Conservation (phyloP, 92 coral and sea anemone species). For the Umimayanthus kanabou region DNA sequence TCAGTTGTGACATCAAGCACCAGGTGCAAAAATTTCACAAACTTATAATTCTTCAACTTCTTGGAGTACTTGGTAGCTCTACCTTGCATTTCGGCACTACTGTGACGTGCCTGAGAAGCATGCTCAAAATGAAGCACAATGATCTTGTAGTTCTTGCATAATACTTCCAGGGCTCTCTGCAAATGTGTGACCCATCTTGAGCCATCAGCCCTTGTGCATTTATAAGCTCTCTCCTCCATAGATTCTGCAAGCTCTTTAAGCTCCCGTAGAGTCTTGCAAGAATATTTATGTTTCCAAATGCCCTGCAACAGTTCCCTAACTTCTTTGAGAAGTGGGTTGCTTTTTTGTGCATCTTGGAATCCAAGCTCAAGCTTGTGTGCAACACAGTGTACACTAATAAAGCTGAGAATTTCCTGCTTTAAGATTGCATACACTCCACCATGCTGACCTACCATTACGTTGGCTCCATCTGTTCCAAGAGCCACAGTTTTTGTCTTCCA, state of each 20-base stretch:
- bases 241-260: constrained; percentile 52
- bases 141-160: constrained; percentile 40
- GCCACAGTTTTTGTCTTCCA: background rate
- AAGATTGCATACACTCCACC: constrained; percentile 3
- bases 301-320: constrained; percentile 46
- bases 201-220: constrained; percentile 54
- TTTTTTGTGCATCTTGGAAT: constrained; percentile 49
- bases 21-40: constrained; percentile 56
- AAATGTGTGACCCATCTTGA: constrained; percentile 46
- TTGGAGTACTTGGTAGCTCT: constrained; percentile 47
- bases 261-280: constrained; percentile 50
- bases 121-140: constrained; percentile 47
- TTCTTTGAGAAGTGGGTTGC: constrained; percentile 41
- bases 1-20: constrained; percentile 50
- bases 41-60: constrained; percentile 48
- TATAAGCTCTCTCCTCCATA: constrained; percentile 46
- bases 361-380: constrained; percentile 59
- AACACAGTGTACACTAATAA: constrained; percentile 46
- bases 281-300: constrained; percentile 55
- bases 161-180: constrained; percentile 40
- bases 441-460: constrained; percentile 2
- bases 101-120: constrained; percentile 38
- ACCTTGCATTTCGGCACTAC: constrained; percentile 46
- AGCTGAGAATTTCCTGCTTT: constrained; percentile 37
- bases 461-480: background rate